phyloP scores from a whole-genome alignment of 2,888 invertebrate genomes.

The Amphipoea oculea region DNA sequence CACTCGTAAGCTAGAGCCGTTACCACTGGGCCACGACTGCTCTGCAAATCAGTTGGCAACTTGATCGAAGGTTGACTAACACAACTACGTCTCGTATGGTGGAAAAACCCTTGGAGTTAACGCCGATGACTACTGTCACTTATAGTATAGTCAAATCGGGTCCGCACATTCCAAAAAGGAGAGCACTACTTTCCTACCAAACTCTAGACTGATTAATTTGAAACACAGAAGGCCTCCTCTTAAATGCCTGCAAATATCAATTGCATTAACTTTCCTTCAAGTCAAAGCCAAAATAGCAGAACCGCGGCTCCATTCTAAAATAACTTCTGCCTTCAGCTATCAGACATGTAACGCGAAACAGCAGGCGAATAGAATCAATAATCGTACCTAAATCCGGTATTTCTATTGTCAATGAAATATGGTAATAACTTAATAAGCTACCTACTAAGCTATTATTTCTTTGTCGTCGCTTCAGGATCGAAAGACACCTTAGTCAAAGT shows the following conservation, averaged over 20 bases:
- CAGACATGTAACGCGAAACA: background rate
- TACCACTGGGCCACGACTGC: background rate
- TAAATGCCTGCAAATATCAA: too few relatives aligned
- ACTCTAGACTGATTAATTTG: background rate
- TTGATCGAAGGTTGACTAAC: background rate
- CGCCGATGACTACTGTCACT: background rate
- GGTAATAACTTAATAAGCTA: too few relatives aligned
- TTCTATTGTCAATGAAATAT: background rate
- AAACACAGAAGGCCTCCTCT: background rate
- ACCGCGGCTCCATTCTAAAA: background rate
- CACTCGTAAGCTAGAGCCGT: too few relatives aligned
- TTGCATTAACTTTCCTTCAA: background rate
- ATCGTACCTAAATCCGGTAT: background rate
- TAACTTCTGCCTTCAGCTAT: background rate
- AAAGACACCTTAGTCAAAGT: background rate
- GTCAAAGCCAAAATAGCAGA: background rate
- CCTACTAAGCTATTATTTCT: background rate
- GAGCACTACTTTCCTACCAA: background rate
- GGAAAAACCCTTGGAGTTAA: background rate
- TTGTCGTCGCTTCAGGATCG: background rate
- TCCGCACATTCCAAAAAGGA: background rate
- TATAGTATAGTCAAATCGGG: too few relatives aligned
- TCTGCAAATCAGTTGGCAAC: background rate
- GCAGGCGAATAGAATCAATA: conserved; percentile 1
- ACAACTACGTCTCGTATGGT: background rate